Conservation (phyloP, 2,888 invertebrate species). For the Theretra japonica region DNA sequence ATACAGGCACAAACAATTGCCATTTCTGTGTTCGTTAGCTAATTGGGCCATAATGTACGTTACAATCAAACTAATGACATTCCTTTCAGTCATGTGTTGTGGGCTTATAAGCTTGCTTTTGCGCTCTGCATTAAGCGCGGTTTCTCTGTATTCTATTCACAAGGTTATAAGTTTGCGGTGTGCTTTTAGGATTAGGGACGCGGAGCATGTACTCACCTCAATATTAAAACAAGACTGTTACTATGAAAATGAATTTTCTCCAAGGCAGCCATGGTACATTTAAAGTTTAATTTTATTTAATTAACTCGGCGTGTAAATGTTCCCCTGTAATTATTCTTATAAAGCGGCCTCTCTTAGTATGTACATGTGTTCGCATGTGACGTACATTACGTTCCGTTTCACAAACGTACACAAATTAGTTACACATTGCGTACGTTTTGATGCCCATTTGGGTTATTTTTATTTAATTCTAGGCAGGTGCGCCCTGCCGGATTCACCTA, state of each 20-base stretch:
- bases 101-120: constrained; percentile 22
- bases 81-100: constrained; percentile 41
- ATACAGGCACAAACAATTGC: constrained; percentile 63
- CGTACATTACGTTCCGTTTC: constrained; percentile 62
- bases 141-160: neutral
- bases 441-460: constrained; percentile 75
- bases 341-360: constrained; percentile 7
- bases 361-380: constrained; percentile 43
- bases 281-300: neutral
- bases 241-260: neutral
- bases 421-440: constrained; percentile 66
- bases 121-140: neutral
- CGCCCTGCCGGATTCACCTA: constrained; percentile 67
- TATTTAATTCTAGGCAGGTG: constrained; percentile 83
- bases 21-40: constrained; percentile 73
- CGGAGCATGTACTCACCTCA: neutral
- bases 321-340: neutral
- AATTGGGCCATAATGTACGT: constrained; percentile 68
- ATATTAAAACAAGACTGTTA: neutral
- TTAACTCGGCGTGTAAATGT: neutral
- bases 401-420: constrained; percentile 71
- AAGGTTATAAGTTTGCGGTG: neutral
- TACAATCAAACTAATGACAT: constrained; percentile 57
- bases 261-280: neutral
- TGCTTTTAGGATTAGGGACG: neutral